Evolutionary conservation across 2,113 vertebrate species (phyloP).

Genomic region (Chaenocephalus aceratus): DNA sequence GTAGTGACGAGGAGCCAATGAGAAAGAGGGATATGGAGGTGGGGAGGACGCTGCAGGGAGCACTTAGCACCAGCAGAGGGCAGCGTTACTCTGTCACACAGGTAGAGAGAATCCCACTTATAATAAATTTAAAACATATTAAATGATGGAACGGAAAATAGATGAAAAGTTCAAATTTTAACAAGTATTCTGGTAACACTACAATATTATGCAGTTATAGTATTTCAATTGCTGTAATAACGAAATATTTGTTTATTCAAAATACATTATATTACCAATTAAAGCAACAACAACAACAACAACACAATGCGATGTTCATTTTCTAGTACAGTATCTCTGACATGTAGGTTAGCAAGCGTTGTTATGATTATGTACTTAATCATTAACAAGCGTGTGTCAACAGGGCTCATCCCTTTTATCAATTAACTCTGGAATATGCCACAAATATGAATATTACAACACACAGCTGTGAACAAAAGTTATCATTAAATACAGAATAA

Average conservation of each 20-base stretch:
- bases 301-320: not conserved
- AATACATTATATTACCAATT: no score
- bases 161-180: no score
- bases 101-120: not conserved
- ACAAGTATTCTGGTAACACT: not conserved
- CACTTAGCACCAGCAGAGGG: constrained; percentile 14
- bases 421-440: not conserved
- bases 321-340: not conserved
- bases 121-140: not conserved
- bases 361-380: not conserved
- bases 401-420: not conserved
- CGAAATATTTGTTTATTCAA: not conserved
- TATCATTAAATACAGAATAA: not conserved
- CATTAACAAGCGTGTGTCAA: not conserved
- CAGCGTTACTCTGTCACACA: not conserved
- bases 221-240: not conserved
- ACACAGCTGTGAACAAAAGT: not conserved
- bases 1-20: constrained; percentile 76
- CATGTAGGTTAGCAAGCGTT: no score
- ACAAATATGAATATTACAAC: not conserved
- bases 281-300: no score
- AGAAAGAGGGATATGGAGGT: constrained; percentile 42
- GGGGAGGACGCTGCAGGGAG: constrained; percentile 46
- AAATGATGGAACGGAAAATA: not conserved
- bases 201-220: not conserved